These are phyloP conservation scores for Ictalurus furcatus DNA, from an alignment of 2,113 vertebrate genomes.

Conservation along the genomic window DNA sequence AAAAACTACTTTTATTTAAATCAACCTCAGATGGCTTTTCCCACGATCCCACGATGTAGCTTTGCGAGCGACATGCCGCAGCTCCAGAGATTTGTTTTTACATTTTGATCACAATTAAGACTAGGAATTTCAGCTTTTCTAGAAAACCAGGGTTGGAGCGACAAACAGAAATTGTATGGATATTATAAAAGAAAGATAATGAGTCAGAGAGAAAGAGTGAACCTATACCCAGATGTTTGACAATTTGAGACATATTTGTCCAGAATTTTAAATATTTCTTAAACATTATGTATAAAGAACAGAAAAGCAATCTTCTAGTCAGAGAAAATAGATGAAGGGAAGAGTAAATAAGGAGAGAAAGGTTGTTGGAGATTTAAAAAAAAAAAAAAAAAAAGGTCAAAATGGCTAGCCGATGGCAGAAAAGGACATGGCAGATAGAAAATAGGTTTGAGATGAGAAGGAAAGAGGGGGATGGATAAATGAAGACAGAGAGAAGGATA, in stretches of 20 bases:
- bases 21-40: not conserved
- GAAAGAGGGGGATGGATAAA: constrained; percentile 21
- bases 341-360: constrained; percentile 44
- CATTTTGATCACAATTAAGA: not conserved
- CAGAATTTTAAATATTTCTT: not conserved
- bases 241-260: not conserved
- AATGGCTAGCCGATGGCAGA: constrained; percentile 55
- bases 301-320: not conserved
- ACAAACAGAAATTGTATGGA: not conserved
- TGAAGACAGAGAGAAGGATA: constrained; percentile 53
- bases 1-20: constrained; percentile 20
- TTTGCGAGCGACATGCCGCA: not conserved
- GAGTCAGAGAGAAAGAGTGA: not conserved
- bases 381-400: not conserved
- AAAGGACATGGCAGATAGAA: constrained; percentile 28
- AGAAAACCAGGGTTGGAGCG: not conserved
- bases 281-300: not conserved
- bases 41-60: not conserved
- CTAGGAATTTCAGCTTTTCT: not conserved
- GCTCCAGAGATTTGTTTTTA: not conserved
- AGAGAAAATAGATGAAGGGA: not conserved
- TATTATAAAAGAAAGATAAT: not conserved
- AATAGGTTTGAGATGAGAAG: constrained; percentile 33
- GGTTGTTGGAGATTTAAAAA: constrained; percentile 40
- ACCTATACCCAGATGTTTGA: not conserved